A percentile compares a stretch with the other conserved stretches of the same genome.
Evolutionary conservation across 2,888 invertebrate genomes (phyloP).

Genomic region (Ochropleura leucogaster): DNA sequence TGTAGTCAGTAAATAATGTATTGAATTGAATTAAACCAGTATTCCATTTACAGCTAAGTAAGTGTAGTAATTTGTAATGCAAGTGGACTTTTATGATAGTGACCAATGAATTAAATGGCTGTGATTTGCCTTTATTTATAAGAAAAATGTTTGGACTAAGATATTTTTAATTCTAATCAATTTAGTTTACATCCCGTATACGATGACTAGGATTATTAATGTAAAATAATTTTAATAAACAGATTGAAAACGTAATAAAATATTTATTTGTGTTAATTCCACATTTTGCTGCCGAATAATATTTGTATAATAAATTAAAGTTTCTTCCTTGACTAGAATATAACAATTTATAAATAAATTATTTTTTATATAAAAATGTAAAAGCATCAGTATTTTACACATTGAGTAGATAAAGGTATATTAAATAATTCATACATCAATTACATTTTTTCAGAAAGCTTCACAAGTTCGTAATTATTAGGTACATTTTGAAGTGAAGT

Average conservation of each 20-base stretch:
- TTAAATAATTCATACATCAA: constrained; percentile 2
- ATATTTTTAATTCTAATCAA: not conserved
- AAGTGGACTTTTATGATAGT: not conserved
- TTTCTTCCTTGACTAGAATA: constrained; percentile 50
- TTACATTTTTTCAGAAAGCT: not conserved
- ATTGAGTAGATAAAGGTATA: not conserved
- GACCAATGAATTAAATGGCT: constrained; percentile 37
- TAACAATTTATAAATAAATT: constrained; percentile 29
- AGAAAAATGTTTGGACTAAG: not conserved
- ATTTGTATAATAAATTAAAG: constrained; percentile 34
- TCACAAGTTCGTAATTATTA: not conserved
- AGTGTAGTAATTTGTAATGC: not conserved
- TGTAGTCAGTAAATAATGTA: too few relatives aligned
- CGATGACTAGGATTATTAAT: not conserved
- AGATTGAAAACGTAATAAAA: constrained; percentile 57
- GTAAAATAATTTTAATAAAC: constrained; percentile 40
- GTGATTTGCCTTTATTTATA: constrained; percentile 45
- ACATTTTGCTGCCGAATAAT: constrained; percentile 25
- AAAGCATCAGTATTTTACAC: constrained; percentile 13
- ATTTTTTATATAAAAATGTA: constrained; percentile 9
- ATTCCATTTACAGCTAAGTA: not conserved
- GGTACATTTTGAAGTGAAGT: not conserved
- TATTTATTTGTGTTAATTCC: constrained; percentile 56
- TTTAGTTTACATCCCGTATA: not conserved
- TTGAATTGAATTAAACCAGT: too few relatives aligned